Base-by-base conservation (phyloP, 2,888 invertebrate genomes). In the Cerastis rubricosa region DNA sequence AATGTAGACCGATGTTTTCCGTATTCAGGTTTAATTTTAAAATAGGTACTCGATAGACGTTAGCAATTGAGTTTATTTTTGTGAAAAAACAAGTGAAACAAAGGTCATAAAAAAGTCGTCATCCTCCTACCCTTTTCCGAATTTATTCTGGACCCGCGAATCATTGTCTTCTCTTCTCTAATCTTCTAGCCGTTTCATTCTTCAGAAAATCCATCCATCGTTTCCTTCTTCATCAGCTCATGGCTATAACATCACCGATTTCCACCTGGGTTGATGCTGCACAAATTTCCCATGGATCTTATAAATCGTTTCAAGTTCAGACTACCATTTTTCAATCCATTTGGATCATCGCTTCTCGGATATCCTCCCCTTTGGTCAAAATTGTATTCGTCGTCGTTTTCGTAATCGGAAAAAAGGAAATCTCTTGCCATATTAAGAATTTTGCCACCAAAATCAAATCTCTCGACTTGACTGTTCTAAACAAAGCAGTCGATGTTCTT, bases 11-110 rank as follows among this genome's bases (percentile, higher is more conserved):
- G 9, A 43, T 22, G 59, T 70, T 76, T 76, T 69, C 66, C 71
- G 63, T 83, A 83, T 79, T 71, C 68, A 74, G 61, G 29, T 74
- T 74, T 49, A 68, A 70, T 49, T 74, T 51, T 69, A 66, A 80
- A 81, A 22, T 73, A 83, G 43, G 29, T 64, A 70, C 51, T 73
- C 49, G 57, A 63, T 74, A 71, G 47, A 47, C 51, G 29, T 63
- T 73, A 65, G 61, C 49, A 71, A 72, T 59, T 51, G 49, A 71
- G 43, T 65, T n/a, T 17, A 70, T 22, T 43, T n/a, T 66, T 66
- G 4, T 71, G n/a, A 12, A n/a, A 29, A 29, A 45, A 45, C 6
- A 6, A 11, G 35, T 43, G 14, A 9, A 17, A 64, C 9, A 71
- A n/a, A n/a, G 14, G 19, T 35, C 25, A 57, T 22, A 6, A 43